Percentiles rank a stretch among this genome's conserved stretches.
Evolutionary conservation across 2,888 invertebrate species (phyloP).

Genomic region (Drosophila rellima): DNA sequence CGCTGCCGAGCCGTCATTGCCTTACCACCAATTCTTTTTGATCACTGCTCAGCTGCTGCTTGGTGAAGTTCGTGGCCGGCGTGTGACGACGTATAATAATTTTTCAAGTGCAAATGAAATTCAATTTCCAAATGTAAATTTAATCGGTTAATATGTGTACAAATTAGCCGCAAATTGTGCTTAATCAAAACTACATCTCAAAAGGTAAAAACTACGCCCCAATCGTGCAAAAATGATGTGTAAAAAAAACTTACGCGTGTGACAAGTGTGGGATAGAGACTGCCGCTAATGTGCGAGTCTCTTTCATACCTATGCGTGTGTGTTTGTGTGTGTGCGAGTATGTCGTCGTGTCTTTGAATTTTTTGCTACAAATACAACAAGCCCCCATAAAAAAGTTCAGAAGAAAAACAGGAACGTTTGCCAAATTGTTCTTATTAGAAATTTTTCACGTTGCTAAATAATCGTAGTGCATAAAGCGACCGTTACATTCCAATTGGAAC

Average conservation of each 20-base stretch:
- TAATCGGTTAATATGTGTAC: constrained; percentile 14
- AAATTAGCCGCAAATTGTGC: constrained; percentile 22
- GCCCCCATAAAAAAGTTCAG: constrained; percentile 11
- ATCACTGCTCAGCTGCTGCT: constrained; percentile 72
- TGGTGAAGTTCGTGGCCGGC: constrained; percentile 71
- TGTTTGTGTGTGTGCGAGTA: constrained; percentile 40
- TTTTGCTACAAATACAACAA: constrained; percentile 70
- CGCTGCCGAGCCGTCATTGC: constrained; percentile 28
- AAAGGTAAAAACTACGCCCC: constrained; percentile 53
- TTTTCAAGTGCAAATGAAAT: constrained; percentile 57
- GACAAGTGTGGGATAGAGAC: constrained; percentile 69
- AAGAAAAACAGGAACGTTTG: constrained; percentile 31
- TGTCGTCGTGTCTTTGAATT: constrained; percentile 80
- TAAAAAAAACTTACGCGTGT: constrained; percentile 62
- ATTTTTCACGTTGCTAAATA: constrained; percentile 33
- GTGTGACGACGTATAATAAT: constrained; percentile 60
- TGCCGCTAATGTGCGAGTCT: constrained; percentile 27
- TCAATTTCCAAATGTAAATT: constrained; percentile 40
- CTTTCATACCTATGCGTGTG: constrained; percentile 18
- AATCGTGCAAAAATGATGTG: constrained; percentile 36
- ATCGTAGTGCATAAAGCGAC: constrained; percentile 10
- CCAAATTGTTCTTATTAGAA: constrained; percentile 48
- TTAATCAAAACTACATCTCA: constrained; percentile 25
- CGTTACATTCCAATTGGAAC: constrained; percentile 54
- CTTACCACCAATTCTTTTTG: constrained; percentile 57